A percentile compares a stretch with the other conserved stretches of the same genome.
Evolutionary conservation across 1,140 invertebrate species (phyloP).

Genomic region (Thaumatotibia leucotreta): DNA sequence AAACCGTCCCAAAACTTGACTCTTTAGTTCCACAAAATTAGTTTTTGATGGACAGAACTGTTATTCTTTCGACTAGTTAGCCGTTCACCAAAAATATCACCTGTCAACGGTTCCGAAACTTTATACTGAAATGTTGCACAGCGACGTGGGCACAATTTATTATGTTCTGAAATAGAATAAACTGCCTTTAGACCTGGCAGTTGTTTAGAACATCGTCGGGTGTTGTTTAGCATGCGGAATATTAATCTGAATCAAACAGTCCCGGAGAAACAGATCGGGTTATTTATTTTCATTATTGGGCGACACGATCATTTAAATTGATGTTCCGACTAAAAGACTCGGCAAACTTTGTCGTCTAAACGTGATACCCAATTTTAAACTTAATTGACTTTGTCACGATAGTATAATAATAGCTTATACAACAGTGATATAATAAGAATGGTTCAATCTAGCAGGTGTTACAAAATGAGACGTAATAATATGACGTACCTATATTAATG

Average conservation of each 20-base stretch:
- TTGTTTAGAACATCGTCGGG: constrained; percentile 47
- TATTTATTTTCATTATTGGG: constrained; percentile 29
- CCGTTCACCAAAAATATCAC: constrained; percentile 45
- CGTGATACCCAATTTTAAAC: no score
- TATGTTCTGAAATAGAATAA: constrained; percentile 43
- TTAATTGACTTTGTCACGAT: no score
- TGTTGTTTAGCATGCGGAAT: constrained; percentile 45
- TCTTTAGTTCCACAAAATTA: constrained; percentile 41
- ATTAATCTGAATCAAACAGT: constrained; percentile 55
- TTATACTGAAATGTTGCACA: constrained; percentile 59
- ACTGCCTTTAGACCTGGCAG: constrained; percentile 11
- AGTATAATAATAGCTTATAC: no score
- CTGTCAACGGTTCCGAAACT: constrained; percentile 54
- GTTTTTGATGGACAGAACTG: constrained; percentile 58
- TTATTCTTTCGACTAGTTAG: constrained; percentile 58
- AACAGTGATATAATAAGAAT: no score
- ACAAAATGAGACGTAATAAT: no score
- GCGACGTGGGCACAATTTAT: constrained; percentile 32
- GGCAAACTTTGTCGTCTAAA: no score
- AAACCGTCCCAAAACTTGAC: constrained; percentile 33
- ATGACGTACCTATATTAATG: no score
- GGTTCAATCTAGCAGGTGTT: no score
- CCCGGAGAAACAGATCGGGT: constrained; percentile 19
- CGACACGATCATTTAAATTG: constrained; percentile 21
- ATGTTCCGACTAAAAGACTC: background rate